phyloP scores from a whole-genome alignment of 2,113 vertebrate species.

The Furnarius figulus region DNA sequence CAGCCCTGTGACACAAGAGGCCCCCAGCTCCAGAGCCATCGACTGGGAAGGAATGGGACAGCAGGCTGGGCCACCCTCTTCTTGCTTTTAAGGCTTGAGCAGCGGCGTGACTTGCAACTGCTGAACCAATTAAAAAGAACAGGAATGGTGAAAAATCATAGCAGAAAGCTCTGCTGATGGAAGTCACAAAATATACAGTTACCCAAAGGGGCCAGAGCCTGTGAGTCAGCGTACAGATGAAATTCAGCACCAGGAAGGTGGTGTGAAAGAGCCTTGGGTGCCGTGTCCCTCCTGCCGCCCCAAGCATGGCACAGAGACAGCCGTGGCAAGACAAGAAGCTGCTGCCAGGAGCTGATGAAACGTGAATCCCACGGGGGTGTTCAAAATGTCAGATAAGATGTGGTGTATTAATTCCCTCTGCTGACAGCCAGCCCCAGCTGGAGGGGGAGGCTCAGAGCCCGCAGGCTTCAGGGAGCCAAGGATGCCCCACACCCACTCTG shows the following conservation, averaged over 20 bases:
- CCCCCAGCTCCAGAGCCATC: background rate
- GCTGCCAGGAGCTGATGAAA: constrained; percentile 14
- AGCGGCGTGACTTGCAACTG: accelerated
- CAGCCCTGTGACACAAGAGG: background rate
- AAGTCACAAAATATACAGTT: background rate
- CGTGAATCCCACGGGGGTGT: background rate
- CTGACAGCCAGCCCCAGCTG: constrained; percentile 6
- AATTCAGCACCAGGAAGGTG: background rate
- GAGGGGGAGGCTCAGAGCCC: background rate
- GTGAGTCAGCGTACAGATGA: background rate
- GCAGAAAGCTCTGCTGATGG: background rate
- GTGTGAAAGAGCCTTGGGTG: background rate
- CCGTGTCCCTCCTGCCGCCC: background rate
- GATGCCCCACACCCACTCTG: background rate
- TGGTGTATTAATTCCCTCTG: background rate
- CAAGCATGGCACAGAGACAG: background rate
- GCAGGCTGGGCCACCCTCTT: background rate
- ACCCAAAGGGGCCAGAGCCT: background rate
- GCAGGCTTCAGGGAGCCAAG: background rate
- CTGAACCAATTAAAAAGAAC: background rate
- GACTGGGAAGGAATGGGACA: accelerated
- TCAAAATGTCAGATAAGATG: constrained; percentile 31
- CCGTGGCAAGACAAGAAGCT: accelerated
- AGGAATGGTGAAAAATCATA: background rate
- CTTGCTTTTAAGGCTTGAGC: background rate